Evolutionary conservation across 1,140 invertebrate species (phyloP).

Genomic region (Phortica variegata): DNA sequence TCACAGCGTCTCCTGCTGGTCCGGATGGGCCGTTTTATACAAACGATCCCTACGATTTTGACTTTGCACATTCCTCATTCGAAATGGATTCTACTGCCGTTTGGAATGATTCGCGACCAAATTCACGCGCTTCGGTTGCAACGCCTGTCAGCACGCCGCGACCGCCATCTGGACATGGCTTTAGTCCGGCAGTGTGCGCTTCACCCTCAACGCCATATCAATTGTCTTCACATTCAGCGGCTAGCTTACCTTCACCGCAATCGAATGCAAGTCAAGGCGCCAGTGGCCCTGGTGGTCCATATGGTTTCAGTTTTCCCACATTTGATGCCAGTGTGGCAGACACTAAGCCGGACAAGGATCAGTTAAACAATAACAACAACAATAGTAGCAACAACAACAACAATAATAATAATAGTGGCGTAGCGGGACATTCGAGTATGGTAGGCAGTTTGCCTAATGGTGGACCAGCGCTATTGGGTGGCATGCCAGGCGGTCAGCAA

Average conservation of each 20-base stretch:
- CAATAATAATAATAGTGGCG: constrained; percentile 21
- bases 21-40: constrained; percentile 39
- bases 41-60: constrained; percentile 50
- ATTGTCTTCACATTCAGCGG: constrained; percentile 45
- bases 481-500: constrained; percentile 25
- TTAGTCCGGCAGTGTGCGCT: constrained; percentile 53
- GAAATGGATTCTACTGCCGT: constrained; percentile 50
- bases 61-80: constrained; percentile 53
- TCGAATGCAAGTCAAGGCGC: constrained; percentile 57
- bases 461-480: constrained; percentile 8
- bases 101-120: constrained; percentile 53
- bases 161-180: constrained; percentile 52
- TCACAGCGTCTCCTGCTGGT: constrained; percentile 40
- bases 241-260: constrained; percentile 53
- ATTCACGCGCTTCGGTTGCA: constrained; percentile 51
- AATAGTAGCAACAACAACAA: constrained; percentile 50
- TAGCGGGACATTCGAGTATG: too few relatives aligned
- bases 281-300: constrained; percentile 23
- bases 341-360: constrained; percentile 41
- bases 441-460: constrained; percentile 30
- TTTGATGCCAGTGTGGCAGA: constrained; percentile 31
- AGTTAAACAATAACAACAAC: constrained; percentile 43
- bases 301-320: constrained; percentile 41
- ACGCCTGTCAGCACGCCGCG: constrained; percentile 53
- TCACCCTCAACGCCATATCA: constrained; percentile 55